Evolutionary conservation across 2,797 vertebrate species (phyloP), one percentile per base, ranked within the genome.

Genomic region (Trachurus trachurus): DNA sequence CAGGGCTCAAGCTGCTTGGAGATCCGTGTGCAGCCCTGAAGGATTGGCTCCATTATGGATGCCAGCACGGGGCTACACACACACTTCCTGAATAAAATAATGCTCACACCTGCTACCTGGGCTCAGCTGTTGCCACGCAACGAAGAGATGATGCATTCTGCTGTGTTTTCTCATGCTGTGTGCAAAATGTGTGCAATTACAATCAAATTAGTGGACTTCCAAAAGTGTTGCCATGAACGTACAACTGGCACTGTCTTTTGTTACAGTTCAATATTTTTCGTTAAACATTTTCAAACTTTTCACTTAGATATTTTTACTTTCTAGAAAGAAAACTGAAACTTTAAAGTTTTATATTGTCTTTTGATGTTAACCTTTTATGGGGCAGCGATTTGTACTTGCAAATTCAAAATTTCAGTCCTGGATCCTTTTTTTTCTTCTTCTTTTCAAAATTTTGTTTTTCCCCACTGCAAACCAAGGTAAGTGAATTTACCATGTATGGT

Each of bases 91-190:
- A 83, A 91, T 91, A 88, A 90, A 92, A 90, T 76, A 87, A 90
- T 81, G 80, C 76, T 82, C 80, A 65, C 93, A 94, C 92, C 93
- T 93, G 94, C 90, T 93, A 92, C 92, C 92, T 92, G 88, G 80
- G 74, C 84, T 91, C 82, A 81, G 88, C 83, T 88, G 91, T 93
- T 92, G 92, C 93, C 78, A 84, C 10, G 92, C 91, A 91, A 92
- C 91, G 2, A 52, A n/a, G 77, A 71, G 76, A 83, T 82, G 88
- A 92, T 87, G 84, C 89, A 92, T 91, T 72, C 83, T 59, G 79
- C 60, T 37, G 57, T 71, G 74, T 67, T 19, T 78, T 59, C 44
- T 83, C 91, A 82, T 49, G 87, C 90, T 88, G 90, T 65, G 89
- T 66, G 83, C 83, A 83, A 89, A 83, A 86, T 76, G 83, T 86